phyloP scores from a whole-genome alignment of 2,113 vertebrate genomes.

The Dunckerocampus dactyliophorus region DNA sequence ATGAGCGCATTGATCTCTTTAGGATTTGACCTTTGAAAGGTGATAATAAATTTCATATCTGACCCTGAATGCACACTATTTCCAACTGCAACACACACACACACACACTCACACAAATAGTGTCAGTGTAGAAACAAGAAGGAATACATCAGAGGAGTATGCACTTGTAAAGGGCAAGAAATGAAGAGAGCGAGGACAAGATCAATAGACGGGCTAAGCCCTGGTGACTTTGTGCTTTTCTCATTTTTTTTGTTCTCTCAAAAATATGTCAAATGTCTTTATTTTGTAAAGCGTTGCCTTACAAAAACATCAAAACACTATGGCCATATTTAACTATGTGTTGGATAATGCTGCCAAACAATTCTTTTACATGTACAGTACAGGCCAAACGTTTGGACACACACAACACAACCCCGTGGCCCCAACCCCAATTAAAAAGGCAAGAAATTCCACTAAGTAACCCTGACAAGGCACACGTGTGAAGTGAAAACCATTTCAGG shows the following conservation, averaged over 20 bases:
- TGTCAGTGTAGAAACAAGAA: background rate
- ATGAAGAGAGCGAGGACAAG: conserved; percentile 33
- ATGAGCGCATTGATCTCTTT: conserved; percentile 32
- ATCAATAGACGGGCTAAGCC: conserved; percentile 52
- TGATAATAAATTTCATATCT: conserved; percentile 29
- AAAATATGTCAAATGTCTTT: conserved; percentile 3
- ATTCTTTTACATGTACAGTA: too few relatives aligned
- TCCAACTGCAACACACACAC: conserved; percentile 2
- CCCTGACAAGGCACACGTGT: too few relatives aligned
- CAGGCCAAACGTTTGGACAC: too few relatives aligned
- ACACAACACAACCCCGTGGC: too few relatives aligned
- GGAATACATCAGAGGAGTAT: conserved; percentile 3
- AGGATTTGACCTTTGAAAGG: conserved; percentile 29
- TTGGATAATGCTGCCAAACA: too few relatives aligned
- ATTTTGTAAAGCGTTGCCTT: too few relatives aligned
- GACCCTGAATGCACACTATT: conserved; percentile 24
- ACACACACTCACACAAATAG: too few relatives aligned
- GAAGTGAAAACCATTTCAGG: too few relatives aligned
- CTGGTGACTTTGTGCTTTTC: conserved; percentile 27
- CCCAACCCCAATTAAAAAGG: too few relatives aligned
- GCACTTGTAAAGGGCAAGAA: conserved; percentile 16
- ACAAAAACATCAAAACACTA: too few relatives aligned
- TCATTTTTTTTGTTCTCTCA: conserved; percentile 40
- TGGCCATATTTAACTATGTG: too few relatives aligned
- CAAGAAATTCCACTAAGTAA: too few relatives aligned